Evolutionary conservation across 1,140 invertebrate species (phyloP), one percentile per base, ranked within the genome.

Genomic region (Diprion similis): DNA sequence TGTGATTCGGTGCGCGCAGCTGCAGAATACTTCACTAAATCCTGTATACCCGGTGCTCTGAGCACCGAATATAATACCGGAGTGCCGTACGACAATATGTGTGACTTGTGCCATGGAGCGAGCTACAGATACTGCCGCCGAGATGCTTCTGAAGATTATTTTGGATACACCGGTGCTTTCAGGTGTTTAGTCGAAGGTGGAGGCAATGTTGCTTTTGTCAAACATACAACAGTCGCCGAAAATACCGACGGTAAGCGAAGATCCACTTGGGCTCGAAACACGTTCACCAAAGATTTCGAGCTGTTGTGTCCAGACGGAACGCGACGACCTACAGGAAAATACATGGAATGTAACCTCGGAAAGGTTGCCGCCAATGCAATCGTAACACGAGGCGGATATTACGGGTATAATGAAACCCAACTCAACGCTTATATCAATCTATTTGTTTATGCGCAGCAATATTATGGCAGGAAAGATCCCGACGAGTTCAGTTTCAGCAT

Each of bases 191-290:
- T 98, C 1, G 98, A 99, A 88, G 96, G 96, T 13, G 96, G 96
- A 15, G 98, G 97, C 4, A 92, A 99, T 85, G 96, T 99, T 15
- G 97, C 98, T 0, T 99, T 99, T 86, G 94, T 98, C 1, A 95
- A 97, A 76, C 95, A 97, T 84, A 96, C 96, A 0, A 97, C 97
- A 0, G 95, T 98, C 0, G 91, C 92, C 24, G 97, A 98, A 84
- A 98, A 96, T 81, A 95, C 96, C 0, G 96, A 96, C 78, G 97
- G 97, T 0, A 93, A 97, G 74, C 92, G 97, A 51, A 90, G 91
- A 73, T 95, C 97, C 82, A 95, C 92, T 89, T 99, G 98, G 98
- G 96, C 97, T 0, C 88, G 98, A 18, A 98, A 98, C 82, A 92
- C 97, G 18, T 90, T 99, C 24, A 92, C 92, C 1, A 95, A 96